Percentiles rank a stretch among this genome's conserved stretches.
These are phyloP conservation scores for Diadophis punctatus DNA, from an alignment of 2,113 vertebrate genomes.

Conservation along the genomic window DNA sequence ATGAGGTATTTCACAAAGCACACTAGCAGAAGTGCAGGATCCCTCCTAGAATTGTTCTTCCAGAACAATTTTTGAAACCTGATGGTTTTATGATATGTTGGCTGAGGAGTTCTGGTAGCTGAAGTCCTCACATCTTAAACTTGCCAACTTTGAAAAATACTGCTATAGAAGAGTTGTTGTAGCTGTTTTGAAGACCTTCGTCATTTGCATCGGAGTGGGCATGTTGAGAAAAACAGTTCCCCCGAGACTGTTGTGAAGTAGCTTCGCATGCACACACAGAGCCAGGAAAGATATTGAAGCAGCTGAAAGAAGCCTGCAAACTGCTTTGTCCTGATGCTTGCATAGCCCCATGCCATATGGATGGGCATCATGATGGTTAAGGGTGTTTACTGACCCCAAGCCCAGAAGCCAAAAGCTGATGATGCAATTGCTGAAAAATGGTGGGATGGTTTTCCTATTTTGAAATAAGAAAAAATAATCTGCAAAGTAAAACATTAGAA, in stretches of 20 bases:
- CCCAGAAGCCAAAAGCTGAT: neutral
- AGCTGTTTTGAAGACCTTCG: neutral
- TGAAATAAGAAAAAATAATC: neutral
- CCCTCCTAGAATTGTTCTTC: neutral
- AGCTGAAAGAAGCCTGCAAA: neutral
- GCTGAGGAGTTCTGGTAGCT: neutral
- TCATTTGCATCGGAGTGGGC: neutral
- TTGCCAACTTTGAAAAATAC: neutral
- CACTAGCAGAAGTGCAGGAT: neutral
- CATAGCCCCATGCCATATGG: neutral
- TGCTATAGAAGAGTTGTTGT: neutral
- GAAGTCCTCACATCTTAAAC: neutral
- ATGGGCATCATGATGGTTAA: neutral
- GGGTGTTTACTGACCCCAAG: neutral
- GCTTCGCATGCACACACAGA: neutral
- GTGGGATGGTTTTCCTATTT: neutral
- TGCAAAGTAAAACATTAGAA: neutral
- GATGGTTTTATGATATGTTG: neutral
- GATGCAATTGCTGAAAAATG: neutral
- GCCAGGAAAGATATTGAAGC: neutral
- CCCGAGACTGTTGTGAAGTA: neutral
- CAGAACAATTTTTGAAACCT: neutral
- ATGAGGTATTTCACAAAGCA: neutral
- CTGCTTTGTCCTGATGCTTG: neutral
- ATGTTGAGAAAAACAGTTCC: neutral